A percentile compares a stretch with the other conserved stretches of the same genome.
Evolutionary conservation across 92 coral and sea anemone genomes (phyloP).

Genomic region (Actinernus sp.): DNA sequence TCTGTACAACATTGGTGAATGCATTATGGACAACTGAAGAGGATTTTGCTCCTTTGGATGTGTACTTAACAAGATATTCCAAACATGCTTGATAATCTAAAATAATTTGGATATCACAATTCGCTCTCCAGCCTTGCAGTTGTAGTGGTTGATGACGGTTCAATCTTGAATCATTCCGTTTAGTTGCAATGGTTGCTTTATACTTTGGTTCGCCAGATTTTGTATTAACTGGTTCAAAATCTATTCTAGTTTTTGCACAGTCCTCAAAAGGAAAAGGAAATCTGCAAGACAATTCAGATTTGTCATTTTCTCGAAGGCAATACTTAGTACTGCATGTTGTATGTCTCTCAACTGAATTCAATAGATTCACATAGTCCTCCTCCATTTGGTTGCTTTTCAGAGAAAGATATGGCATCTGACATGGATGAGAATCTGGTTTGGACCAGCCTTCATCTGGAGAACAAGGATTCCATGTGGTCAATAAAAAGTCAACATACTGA

Average conservation of each 20-base stretch:
- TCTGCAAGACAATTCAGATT: constrained; percentile 42
- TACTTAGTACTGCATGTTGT: constrained; percentile 55
- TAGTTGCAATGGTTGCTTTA: constrained; percentile 64
- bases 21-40: constrained; percentile 67
- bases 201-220: constrained; percentile 46
- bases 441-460: constrained; percentile 73
- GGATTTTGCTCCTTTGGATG: constrained; percentile 54
- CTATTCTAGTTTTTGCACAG: constrained; percentile 42
- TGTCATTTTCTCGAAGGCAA: constrained; percentile 35
- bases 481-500: constrained; percentile 67
- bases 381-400: constrained; percentile 10
- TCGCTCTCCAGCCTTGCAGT: constrained; percentile 80
- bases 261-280: constrained; percentile 63
- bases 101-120: constrained; percentile 56
- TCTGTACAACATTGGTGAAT: constrained; percentile 53
- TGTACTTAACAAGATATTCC: constrained; percentile 67
- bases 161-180: constrained; percentile 62
- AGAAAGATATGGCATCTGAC: constrained; percentile 52
- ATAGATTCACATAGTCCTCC: constrained; percentile 50
- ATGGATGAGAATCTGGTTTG: constrained; percentile 69
- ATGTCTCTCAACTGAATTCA: constrained; percentile 58
- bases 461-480: constrained; percentile 68
- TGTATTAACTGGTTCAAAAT: constrained; percentile 54
- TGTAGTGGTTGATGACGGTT: constrained; percentile 77
- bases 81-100: constrained; percentile 64